Evolutionary conservation across 2,797 vertebrate genomes (phyloP).

Genomic region (Hapalemur alaotrensis): DNA sequence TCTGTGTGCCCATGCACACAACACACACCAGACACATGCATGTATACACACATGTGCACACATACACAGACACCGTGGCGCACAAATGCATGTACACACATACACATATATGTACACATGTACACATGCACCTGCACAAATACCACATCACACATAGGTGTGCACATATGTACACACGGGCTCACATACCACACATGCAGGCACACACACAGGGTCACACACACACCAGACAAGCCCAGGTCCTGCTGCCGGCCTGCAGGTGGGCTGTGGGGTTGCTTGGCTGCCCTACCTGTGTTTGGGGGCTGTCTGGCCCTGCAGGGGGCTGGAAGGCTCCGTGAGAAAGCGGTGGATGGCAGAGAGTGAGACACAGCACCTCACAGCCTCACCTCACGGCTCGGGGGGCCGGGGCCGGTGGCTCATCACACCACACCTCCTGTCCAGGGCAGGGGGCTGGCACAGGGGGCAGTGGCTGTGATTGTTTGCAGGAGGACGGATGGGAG

Average conservation of each 20-base stretch:
- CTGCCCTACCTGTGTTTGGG: neutral
- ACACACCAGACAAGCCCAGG: neutral
- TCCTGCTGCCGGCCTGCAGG: neutral
- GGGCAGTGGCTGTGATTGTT: rapidly evolving
- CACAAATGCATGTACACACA: too few species aligned
- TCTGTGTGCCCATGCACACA: neutral
- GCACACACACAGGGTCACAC: rapidly evolving
- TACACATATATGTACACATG: neutral
- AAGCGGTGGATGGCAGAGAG: too few species aligned
- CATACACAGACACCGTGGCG: rapidly evolving
- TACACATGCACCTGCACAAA: neutral
- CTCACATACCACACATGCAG: too few species aligned
- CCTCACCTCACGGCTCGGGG: neutral
- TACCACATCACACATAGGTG: neutral
- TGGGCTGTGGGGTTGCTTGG: neutral
- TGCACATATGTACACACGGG: rapidly evolving
- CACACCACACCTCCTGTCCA: neutral
- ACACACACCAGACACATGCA: neutral
- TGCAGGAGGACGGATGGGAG: neutral
- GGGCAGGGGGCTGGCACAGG: neutral
- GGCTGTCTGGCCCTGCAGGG: neutral
- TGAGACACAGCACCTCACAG: rapidly evolving
- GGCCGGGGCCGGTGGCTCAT: neutral
- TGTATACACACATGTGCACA: neutral
- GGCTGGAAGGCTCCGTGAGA: too few species aligned